These are phyloP conservation scores for Clepsis dumicolana DNA, from an alignment of 2,888 invertebrate genomes.

Conservation along the genomic window DNA sequence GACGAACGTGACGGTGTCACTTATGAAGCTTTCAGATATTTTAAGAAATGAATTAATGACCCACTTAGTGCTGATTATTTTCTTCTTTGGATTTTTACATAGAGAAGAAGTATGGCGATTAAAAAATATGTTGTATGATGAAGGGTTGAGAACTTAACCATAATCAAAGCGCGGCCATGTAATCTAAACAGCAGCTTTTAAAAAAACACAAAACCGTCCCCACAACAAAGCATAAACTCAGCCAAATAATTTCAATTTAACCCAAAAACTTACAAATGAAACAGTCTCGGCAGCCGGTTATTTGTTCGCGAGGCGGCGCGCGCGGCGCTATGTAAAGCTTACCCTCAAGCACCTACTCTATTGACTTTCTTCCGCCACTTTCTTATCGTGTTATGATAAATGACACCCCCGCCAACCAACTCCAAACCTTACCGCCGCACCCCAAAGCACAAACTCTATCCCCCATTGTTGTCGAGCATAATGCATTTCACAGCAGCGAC, in stretches of 20 bases:
- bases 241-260: slow-evolving; percentile 38
- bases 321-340: slow-evolving; percentile 69
- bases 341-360: slow-evolving; percentile 83
- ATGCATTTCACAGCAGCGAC: slow-evolving; percentile 80
- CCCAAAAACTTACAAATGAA: slow-evolving; percentile 41
- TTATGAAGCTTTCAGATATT: too few relatives aligned
- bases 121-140: too few relatives aligned
- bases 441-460: slow-evolving; percentile 52
- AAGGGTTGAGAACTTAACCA: too few relatives aligned
- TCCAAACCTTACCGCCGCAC: slow-evolving; percentile 53
- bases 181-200: not conserved
- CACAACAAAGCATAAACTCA: slow-evolving; percentile 23
- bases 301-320: slow-evolving; percentile 72
- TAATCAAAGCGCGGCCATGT: too few relatives aligned
- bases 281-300: slow-evolving; percentile 52
- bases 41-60: too few relatives aligned
- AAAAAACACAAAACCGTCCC: not conserved
- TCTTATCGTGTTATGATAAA: slow-evolving; percentile 84
- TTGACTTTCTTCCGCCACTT: slow-evolving; percentile 85
- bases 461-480: slow-evolving; percentile 62
- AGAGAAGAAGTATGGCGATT: too few relatives aligned
- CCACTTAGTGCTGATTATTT: too few relatives aligned
- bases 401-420: slow-evolving; percentile 56
- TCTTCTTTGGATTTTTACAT: too few relatives aligned
- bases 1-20: too few relatives aligned